These are phyloP conservation scores for Aelia acuminata DNA, from an alignment of 2,888 invertebrate genomes.

Conservation along the genomic window DNA sequence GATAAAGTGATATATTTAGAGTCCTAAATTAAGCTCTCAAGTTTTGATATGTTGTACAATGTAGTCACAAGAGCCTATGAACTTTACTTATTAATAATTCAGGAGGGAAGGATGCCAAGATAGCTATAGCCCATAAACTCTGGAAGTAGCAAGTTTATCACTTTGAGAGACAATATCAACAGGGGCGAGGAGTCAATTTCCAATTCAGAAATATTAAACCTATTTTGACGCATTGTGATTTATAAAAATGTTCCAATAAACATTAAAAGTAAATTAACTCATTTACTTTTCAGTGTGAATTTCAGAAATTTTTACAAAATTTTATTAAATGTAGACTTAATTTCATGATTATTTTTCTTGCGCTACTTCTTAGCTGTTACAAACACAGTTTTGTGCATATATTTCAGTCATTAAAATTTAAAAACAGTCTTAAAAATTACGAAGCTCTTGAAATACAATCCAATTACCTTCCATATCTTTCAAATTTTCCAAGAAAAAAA, in stretches of 20 bases:
- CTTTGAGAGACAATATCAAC: neutral
- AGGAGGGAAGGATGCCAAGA: neutral
- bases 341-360: too few species aligned
- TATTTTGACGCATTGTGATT: neutral
- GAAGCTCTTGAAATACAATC: too few species aligned
- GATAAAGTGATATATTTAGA: neutral
- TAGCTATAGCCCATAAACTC: slow-evolving; percentile 21
- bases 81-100: slow-evolving; percentile 32
- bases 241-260: neutral
- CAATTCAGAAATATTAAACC: neutral
- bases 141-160: slow-evolving; percentile 5
- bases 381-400: too few species aligned
- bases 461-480: too few species aligned
- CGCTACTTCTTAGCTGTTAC: too few species aligned
- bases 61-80: slow-evolving; percentile 5
- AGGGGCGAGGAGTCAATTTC: neutral
- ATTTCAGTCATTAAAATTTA: too few species aligned
- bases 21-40: neutral
- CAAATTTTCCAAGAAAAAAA: too few species aligned
- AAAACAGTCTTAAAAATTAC: too few species aligned
- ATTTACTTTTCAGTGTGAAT: too few species aligned
- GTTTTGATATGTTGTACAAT: slow-evolving; percentile 21
- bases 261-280: too few species aligned
- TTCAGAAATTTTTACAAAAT: too few species aligned
- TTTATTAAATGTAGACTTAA: too few species aligned